These are phyloP conservation scores for Myrmecophaga tridactyla DNA, from an alignment of 2,113 vertebrate species.

Conservation along the genomic window DNA sequence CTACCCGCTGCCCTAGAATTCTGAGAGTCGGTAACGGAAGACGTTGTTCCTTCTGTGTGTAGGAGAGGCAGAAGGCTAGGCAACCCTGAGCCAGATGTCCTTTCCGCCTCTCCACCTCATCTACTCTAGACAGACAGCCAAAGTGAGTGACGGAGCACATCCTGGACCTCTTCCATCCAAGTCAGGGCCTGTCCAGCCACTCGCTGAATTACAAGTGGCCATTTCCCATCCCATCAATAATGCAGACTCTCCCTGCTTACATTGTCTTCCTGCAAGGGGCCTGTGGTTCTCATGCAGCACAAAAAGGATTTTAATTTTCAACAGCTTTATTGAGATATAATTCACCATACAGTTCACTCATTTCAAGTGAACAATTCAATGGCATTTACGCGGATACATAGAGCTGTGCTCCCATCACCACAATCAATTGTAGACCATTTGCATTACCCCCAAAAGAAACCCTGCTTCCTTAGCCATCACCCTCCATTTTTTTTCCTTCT, in stretches of 20 bases:
- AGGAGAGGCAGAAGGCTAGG: neutral
- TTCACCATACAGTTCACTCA: too few relatives aligned
- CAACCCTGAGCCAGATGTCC: neutral
- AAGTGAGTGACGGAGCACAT: neutral
- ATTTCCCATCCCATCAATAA: neutral
- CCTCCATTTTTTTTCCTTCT: neutral
- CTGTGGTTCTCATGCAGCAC: neutral
- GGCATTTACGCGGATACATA: too few relatives aligned
- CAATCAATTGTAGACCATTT: too few relatives aligned
- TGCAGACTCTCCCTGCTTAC: neutral
- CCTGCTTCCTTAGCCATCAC: too few relatives aligned
- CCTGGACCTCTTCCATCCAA: fast-evolving
- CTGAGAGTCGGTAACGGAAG: neutral
- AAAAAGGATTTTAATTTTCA: neutral
- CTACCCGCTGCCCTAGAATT: neutral
- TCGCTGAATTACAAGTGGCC: neutral
- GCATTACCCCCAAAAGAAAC: too few relatives aligned
- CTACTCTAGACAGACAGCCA: neutral
- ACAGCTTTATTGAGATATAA: too few relatives aligned
- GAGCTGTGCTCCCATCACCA: too few relatives aligned
- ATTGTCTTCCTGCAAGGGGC: neutral
- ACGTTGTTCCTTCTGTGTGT: neutral
- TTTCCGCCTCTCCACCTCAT: neutral
- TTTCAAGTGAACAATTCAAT: too few relatives aligned
- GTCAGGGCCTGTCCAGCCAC: neutral